Conservation (phyloP, 2,888 invertebrate genomes). For the Stenurella melanura region DNA sequence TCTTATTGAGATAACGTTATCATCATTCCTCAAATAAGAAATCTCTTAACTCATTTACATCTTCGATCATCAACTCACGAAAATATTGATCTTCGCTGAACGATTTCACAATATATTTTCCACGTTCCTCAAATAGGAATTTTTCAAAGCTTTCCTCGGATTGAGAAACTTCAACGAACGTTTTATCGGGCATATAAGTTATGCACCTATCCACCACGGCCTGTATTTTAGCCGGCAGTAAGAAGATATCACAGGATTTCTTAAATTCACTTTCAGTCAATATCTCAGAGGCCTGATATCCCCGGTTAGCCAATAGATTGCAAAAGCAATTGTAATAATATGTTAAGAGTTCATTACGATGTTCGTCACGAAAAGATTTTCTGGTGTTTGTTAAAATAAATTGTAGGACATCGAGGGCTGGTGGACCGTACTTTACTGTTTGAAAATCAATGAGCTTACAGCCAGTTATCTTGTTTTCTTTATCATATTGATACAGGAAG, state of each 20-base stretch:
- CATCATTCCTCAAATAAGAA: constrained; percentile 50
- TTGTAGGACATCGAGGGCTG: constrained; percentile 63
- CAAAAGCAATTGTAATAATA: constrained; percentile 63
- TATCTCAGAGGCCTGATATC: constrained; percentile 50
- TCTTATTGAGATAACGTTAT: neutral
- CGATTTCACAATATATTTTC: constrained; percentile 54
- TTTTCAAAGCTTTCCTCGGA: constrained; percentile 58
- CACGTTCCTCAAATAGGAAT: constrained; percentile 63
- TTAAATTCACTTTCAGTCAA: constrained; percentile 56
- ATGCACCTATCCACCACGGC: constrained; percentile 61
- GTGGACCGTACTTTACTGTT: constrained; percentile 63
- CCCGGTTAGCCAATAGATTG: constrained; percentile 46
- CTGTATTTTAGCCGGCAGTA: constrained; percentile 57
- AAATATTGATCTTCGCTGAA: constrained; percentile 56
- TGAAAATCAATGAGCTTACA: constrained; percentile 67
- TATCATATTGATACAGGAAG: constrained; percentile 60
- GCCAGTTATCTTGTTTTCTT: constrained; percentile 48
- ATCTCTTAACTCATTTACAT: constrained; percentile 63
- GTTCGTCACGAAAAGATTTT: constrained; percentile 57
- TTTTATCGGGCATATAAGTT: constrained; percentile 60
- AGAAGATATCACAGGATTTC: constrained; percentile 53
- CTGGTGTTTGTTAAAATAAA: constrained; percentile 64
- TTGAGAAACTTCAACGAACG: constrained; percentile 45
- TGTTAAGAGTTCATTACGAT: constrained; percentile 59
- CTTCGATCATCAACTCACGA: constrained; percentile 63